A percentile compares a stretch with the other conserved stretches of the same genome.
Conservation (phyloP, 37 sponge, comb jelly and placozoan species). For the Ianthella basta region DNA sequence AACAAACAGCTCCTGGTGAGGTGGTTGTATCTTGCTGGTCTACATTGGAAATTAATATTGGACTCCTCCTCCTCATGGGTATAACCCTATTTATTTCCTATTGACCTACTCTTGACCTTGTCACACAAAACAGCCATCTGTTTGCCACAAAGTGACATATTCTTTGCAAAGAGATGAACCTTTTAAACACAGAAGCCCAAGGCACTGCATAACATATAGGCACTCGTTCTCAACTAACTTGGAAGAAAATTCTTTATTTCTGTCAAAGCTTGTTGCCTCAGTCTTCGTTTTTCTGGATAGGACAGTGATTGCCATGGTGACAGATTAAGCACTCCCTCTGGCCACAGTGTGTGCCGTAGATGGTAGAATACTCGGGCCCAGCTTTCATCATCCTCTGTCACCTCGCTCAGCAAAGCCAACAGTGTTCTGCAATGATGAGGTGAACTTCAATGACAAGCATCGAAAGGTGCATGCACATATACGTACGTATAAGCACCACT, state of each 20-base stretch:
- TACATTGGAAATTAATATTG: too few relatives aligned
- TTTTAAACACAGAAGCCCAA: too few relatives aligned
- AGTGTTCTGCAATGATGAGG: background rate
- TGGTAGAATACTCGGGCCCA: slow-evolving; percentile 68
- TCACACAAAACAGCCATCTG: too few relatives aligned
- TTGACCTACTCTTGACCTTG: too few relatives aligned
- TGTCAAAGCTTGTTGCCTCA: slow-evolving; percentile 50
- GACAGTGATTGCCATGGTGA: background rate
- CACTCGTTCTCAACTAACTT: slow-evolving; percentile 32
- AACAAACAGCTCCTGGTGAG: too few relatives aligned
- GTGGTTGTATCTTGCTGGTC: too few relatives aligned
- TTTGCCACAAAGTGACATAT: too few relatives aligned
- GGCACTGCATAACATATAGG: too few relatives aligned
- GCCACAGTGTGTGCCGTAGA: slow-evolving; percentile 75
- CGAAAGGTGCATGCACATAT: background rate
- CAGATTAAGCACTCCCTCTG: slow-evolving; percentile 40
- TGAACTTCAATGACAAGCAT: background rate
- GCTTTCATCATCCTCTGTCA: slow-evolving; percentile 47
- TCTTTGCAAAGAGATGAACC: too few relatives aligned
- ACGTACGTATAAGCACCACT: too few relatives aligned
- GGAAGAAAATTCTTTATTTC: slow-evolving; percentile 73
- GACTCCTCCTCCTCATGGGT: too few relatives aligned
- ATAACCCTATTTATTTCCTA: too few relatives aligned
- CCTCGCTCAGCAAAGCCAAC: slow-evolving; percentile 36
- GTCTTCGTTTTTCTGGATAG: slow-evolving; percentile 35